Base-by-base conservation (phyloP, 2,888 invertebrate species). In the Limenitis camilla region DNA sequence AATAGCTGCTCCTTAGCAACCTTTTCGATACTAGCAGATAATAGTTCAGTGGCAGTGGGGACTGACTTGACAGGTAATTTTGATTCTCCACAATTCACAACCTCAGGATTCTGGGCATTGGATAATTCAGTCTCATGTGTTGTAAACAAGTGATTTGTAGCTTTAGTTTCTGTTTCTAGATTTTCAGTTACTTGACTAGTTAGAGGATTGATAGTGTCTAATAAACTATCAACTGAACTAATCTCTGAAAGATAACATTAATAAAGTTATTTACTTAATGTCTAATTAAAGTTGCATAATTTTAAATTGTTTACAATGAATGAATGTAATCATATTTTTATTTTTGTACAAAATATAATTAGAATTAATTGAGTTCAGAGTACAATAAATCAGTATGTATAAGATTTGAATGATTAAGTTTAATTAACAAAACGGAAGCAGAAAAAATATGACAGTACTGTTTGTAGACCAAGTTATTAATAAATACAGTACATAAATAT, bases 11-110 rank as follows among this genome's bases (percentile, higher is more conserved):
- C 83, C 60, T 80, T 81, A 5, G 78, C 81, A 65, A 80, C 62
- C 62, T 85, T 85, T 56, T 87, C 86, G 60, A 85, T 82, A 62
- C 85, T 81, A 55, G 83, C 84, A 54, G 82, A 76, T 46, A 86
- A 69, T 42, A 83, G 60, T 61, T 85, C 81, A 56, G 81, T 84
- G 57, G 85, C 74, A 68, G 83, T 79, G 46, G 74, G 78, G 39
- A 55, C 49, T 52, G 64, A 60, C 54, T 65, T 61, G 51, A 72
- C 74, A 60, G 69, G 61, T 60, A 67, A 61, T 60, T 66, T 66
- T 52, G 53, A 49, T 48, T 78, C 72, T 60, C 62, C 72, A 60
- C 70, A 75, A 50, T 62, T 69, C 43, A 65, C 59, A 63, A 64
- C 57, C 59, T 76, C 76, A 57, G 66, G 58, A 62, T 72, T 73